phyloP scores from a whole-genome alignment of 2,797 vertebrate genomes.

The Acrocephalus scirpaceus region DNA sequence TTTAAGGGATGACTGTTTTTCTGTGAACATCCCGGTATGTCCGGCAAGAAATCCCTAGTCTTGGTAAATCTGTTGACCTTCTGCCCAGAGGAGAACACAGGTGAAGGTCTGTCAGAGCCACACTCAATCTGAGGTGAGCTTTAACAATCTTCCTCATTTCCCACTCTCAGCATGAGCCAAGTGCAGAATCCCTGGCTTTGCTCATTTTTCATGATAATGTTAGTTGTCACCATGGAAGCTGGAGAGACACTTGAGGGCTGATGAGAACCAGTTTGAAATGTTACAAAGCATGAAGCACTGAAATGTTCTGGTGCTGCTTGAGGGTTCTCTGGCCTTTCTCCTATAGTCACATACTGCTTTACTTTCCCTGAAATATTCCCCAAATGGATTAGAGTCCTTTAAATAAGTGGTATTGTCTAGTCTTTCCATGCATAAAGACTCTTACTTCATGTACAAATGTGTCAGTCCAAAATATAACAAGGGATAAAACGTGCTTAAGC shows the following conservation, averaged over 20 bases:
- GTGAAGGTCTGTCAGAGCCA: not conserved
- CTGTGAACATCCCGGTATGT: not conserved
- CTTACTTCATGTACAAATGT: not conserved
- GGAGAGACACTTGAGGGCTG: not conserved
- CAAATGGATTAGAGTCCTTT: not conserved
- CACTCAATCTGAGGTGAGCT: not conserved
- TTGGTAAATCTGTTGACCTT: not conserved
- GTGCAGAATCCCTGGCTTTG: not conserved
- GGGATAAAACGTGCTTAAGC: not conserved
- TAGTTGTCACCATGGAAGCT: not conserved
- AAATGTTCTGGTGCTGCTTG: not conserved
- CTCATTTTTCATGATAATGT: not conserved
- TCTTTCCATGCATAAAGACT: not conserved
- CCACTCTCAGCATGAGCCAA: conserved; percentile 4
- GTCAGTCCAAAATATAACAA: not conserved
- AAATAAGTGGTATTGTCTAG: not conserved
- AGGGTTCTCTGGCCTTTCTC: not conserved
- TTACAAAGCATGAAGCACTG: not conserved
- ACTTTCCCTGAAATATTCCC: not conserved
- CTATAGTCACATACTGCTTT: not conserved
- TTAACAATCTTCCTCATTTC: not conserved
- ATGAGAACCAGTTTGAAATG: not conserved
- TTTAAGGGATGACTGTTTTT: not conserved
- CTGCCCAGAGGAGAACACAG: not conserved
- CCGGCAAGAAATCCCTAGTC: not conserved